Evolutionary conservation across 2,113 vertebrate genomes (phyloP), one percentile per base, ranked within the genome.

Genomic region (Hydrochoerus hydrochaeris): DNA sequence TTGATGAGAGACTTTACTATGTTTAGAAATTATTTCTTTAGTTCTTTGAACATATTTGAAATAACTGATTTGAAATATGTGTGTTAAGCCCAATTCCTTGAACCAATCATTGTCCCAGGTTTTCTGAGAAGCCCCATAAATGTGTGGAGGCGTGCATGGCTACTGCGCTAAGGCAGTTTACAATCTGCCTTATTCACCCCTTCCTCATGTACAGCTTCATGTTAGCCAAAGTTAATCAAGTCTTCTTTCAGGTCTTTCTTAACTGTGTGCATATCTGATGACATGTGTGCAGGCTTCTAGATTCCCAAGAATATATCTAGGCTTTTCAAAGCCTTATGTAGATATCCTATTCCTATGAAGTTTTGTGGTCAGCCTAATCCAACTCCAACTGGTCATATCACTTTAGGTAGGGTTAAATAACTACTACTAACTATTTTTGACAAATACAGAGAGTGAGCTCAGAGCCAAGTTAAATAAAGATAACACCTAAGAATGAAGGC

Each of bases 1-100:
- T 67, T 77, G 7, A 16, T 52, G 88, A 91, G 41, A 67, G 19
- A 73, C 10, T 54, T 90, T 71, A 17, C 49, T 84, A 67, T 52
- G 78, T 96, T 93, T 54, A 90, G 28, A 35, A 65, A 81, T 54
- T 12, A 16, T 93, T 96, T 73, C 46, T 87, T 87, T 90, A 41
- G 19, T 30, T 81, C 73, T 81, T 81, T 77, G 83, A 83, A 49
- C 58, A 83, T 69, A 83, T 77, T n/a, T 88, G 62, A 94, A 88
- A 88, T 22, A 69, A 2, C 12, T 80, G 16, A 63, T 54, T 77
- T 88, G 41, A 77, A 77, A 77, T 46, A 77, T 77, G 41, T 46
- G 11, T 30, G 46, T 77, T 46, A 75, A 13, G 12, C 28, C 73
- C 60, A 6, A 9, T 52, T 26, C 14, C 22, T 85, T 85, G 41